Conservation (phyloP, 64 coral and sea anemone species). For the Montipora foliosa region DNA sequence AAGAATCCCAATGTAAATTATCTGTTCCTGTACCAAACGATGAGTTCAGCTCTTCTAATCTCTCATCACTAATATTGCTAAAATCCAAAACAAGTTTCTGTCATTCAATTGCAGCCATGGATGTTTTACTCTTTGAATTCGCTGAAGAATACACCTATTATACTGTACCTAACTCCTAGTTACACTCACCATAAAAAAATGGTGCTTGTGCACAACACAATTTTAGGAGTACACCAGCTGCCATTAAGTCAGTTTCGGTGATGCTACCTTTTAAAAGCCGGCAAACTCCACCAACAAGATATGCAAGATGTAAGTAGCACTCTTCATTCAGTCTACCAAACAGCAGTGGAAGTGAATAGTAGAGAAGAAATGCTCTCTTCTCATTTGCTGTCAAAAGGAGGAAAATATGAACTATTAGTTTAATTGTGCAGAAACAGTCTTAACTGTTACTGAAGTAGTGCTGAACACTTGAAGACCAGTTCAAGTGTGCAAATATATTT, state of each 20-base stretch:
- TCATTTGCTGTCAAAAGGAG: conserved; percentile 15
- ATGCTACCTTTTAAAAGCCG: conserved; percentile 29
- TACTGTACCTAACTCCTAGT: background rate
- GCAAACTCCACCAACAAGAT: conserved; percentile 46
- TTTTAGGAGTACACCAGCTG: conserved; percentile 21
- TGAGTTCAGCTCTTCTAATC: too few species aligned
- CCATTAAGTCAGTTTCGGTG: background rate
- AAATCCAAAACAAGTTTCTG: too few species aligned
- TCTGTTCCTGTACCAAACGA: too few species aligned
- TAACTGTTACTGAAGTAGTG: too few species aligned
- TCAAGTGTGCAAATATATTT: too few species aligned
- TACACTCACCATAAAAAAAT: background rate
- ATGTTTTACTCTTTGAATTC: too few species aligned
- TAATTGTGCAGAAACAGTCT: background rate
- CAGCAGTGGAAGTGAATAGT: conserved; percentile 27
- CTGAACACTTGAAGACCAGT: too few species aligned
- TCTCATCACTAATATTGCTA: too few species aligned
- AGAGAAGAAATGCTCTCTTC: conserved; percentile 47
- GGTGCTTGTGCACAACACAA: conserved; percentile 18
- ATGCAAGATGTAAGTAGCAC: conserved; percentile 10
- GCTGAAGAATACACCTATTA: too few species aligned
- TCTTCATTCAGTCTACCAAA: conserved; percentile 18
- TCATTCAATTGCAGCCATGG: too few species aligned
- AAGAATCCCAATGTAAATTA: too few species aligned
- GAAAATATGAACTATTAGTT: background rate